phyloP scores from a whole-genome alignment of 1,140 invertebrate species.

The Caenorhabditis inopinata region DNA sequence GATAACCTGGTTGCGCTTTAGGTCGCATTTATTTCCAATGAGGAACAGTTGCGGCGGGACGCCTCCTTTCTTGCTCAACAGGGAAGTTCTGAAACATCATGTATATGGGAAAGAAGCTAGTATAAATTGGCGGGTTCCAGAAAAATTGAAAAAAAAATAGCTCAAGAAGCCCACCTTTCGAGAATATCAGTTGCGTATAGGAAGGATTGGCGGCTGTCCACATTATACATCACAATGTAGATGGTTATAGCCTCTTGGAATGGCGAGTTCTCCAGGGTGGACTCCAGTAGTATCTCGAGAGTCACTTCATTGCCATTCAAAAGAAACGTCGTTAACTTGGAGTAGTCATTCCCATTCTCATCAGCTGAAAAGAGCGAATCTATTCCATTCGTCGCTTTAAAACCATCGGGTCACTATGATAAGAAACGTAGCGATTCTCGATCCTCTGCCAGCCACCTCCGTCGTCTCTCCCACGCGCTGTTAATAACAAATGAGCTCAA shows the following conservation, averaged over 20 bases:
- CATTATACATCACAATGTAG: slow-evolving; percentile 24
- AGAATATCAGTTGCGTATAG: background rate
- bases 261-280: background rate
- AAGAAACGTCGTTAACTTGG: slow-evolving; percentile 9
- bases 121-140: too few relatives aligned
- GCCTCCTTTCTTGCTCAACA: background rate
- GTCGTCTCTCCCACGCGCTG: background rate
- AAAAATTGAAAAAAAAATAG: too few relatives aligned
- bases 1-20: slow-evolving; percentile 10
- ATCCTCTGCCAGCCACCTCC: too few relatives aligned
- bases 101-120: too few relatives aligned
- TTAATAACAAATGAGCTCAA: background rate
- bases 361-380: background rate
- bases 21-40: background rate
- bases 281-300: background rate
- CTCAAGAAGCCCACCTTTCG: background rate
- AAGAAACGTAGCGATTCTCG: too few relatives aligned
- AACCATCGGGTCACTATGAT: too few relatives aligned
- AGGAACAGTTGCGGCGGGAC: background rate
- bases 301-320: background rate
- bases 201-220: background rate
- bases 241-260: background rate
- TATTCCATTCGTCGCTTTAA: too few relatives aligned
- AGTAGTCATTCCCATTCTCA: slow-evolving; percentile 10
- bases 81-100: background rate